A percentile compares a stretch with the other conserved stretches of the same genome.
phyloP scores from a whole-genome alignment of 2,113 vertebrate species.

The Solea senegalensis region DNA sequence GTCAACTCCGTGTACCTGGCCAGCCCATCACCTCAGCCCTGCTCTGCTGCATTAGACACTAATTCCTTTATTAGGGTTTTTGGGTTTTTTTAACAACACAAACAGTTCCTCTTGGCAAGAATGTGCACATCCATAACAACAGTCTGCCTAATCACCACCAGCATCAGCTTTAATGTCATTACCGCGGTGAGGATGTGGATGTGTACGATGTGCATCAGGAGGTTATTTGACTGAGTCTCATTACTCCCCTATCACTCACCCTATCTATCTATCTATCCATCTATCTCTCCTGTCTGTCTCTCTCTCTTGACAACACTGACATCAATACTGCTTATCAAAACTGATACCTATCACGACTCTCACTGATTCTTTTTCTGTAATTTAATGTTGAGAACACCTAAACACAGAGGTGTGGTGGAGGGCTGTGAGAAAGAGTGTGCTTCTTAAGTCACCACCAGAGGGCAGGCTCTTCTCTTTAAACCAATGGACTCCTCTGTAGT shows the following conservation, averaged over 20 bases:
- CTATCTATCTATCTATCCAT: too few relatives aligned
- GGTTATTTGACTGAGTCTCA: slow-evolving; percentile 59
- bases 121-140: slow-evolving; percentile 14
- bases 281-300: too few relatives aligned
- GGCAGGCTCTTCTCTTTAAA: too few relatives aligned
- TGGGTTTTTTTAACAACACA: slow-evolving; percentile 7
- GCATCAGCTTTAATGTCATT: slow-evolving; percentile 54
- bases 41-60: slow-evolving; percentile 20
- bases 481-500: too few relatives aligned
- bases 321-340: too few relatives aligned
- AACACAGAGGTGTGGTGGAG: too few relatives aligned
- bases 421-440: too few relatives aligned
- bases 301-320: too few relatives aligned
- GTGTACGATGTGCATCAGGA: slow-evolving; percentile 49
- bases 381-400: too few relatives aligned
- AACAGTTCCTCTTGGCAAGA: slow-evolving; percentile 8
- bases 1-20: slow-evolving; percentile 2
- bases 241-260: slow-evolving; percentile 2
- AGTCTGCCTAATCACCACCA: slow-evolving; percentile 42
- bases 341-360: too few relatives aligned
- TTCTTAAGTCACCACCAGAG: too few relatives aligned
- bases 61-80: slow-evolving; percentile 29
- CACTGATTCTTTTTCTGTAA: too few relatives aligned
- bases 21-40: slow-evolving; percentile 2
- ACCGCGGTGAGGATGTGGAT: slow-evolving; percentile 39